Conservation (phyloP, 2,113 vertebrate species). For the Glaucomys volans region DNA sequence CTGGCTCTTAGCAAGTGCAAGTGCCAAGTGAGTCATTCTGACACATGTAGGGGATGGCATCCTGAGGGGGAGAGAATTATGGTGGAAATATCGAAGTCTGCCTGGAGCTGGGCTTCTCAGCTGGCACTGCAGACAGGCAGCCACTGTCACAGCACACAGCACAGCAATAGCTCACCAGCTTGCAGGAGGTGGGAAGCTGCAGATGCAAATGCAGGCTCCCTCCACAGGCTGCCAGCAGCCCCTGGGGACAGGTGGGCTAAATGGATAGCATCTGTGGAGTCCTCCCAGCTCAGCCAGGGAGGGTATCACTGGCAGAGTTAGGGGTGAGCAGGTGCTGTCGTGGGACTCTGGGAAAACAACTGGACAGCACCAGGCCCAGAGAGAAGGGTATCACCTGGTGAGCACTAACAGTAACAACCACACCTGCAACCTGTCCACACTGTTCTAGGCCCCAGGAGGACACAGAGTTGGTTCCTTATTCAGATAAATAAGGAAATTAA, state of each 20-base stretch:
- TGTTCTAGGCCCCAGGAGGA: not conserved
- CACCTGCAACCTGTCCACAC: not conserved
- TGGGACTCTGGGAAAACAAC: not conserved
- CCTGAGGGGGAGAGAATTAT: conserved; percentile 44
- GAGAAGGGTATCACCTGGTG: not conserved
- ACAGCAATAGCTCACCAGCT: not conserved
- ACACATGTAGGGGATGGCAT: not conserved
- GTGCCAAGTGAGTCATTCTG: conserved; percentile 46
- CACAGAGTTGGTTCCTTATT: not conserved
- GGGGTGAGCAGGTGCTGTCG: not conserved
- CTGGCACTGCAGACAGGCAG: not conserved
- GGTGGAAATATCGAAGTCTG: conserved; percentile 32
- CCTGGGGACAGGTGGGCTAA: not conserved
- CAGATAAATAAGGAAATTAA: not conserved
- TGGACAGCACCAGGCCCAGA: not conserved
- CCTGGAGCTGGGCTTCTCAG: not conserved
- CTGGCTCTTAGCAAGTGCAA: not conserved
- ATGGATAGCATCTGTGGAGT: not conserved
- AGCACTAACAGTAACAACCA: not conserved
- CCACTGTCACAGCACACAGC: not conserved
- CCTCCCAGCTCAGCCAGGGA: not conserved
- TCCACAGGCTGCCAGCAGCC: not conserved
- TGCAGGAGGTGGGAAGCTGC: not conserved
- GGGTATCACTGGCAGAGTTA: not conserved
- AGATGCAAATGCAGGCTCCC: not conserved